These are phyloP conservation scores for Gadopsis bispinosus DNA, from an alignment of 2,797 vertebrate genomes.

Conservation along the genomic window DNA sequence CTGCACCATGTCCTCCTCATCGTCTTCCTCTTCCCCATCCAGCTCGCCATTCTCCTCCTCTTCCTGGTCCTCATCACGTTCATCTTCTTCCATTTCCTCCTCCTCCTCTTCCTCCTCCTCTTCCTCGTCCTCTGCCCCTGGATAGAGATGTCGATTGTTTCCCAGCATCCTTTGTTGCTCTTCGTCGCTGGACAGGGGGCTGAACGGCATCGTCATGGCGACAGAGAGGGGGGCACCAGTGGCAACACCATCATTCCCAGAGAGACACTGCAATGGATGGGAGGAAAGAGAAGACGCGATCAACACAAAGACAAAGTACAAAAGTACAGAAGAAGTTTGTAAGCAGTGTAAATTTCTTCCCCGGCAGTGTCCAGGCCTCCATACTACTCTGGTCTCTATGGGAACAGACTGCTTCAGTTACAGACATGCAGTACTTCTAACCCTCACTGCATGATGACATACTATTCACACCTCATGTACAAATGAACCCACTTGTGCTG, in stretches of 20 bases:
- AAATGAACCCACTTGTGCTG: conserved; percentile 34
- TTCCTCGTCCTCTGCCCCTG: conserved; percentile 90
- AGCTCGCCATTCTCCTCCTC: conserved; percentile 82
- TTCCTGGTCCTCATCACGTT: conserved; percentile 78
- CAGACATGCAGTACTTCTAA: conserved; percentile 37
- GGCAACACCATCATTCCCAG: conserved; percentile 87
- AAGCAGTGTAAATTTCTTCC: background rate
- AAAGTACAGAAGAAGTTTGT: conserved; percentile 23
- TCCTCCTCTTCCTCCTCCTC: conserved; percentile 91
- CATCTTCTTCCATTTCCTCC: conserved; percentile 88
- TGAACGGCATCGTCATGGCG: conserved; percentile 93
- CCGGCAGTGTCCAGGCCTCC: background rate
- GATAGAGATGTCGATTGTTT: conserved; percentile 90
- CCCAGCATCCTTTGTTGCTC: conserved; percentile 91
- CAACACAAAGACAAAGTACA: conserved; percentile 26
- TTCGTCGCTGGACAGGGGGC: conserved; percentile 94
- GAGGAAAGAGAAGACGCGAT: conserved; percentile 30
- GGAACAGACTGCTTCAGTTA: conserved; percentile 55
- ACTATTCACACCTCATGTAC: conserved; percentile 45
- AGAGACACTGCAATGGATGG: conserved; percentile 65
- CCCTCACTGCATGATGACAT: conserved; percentile 43
- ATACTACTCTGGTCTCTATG: conserved; percentile 54
- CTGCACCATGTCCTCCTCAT: conserved; percentile 78
- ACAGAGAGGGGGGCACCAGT: conserved; percentile 78
- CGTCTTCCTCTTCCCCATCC: conserved; percentile 81